Evolutionary conservation across 92 coral and sea anemone genomes (phyloP), one percentile per base, ranked within the genome.

Genomic region (Galaxea fascicularis): DNA sequence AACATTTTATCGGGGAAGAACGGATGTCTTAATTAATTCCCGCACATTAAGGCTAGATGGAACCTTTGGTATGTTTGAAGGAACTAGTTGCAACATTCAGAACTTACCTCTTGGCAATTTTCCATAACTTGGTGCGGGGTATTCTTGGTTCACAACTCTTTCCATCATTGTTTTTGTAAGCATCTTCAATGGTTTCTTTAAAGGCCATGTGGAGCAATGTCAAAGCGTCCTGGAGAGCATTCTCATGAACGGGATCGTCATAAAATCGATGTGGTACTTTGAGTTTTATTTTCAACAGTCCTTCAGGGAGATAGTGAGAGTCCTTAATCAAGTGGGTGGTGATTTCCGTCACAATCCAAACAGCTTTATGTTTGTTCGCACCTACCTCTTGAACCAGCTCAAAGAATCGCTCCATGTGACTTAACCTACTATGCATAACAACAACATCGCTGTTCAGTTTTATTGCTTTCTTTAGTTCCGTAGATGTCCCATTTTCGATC

Each of bases 341-440:
- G 24, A 67, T 64, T 17, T 81, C 86, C 4, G 90, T 90, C 20
- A 90, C 2, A 49, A 90, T 20, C 90, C 87, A 81, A 60, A 86
- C 66, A 24, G 84, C 46, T 4, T 51, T 21, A 15, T 47, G 12
- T 16, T 70, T 62, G 59, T 11, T 12, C 8, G 41, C 8, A 4
- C 71, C 82, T 22, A 60, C 1, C 56, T 60, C 41, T 77, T 41
- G 71, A 17, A 77, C 26, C 15, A 46, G 18, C 58, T 22, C 69
- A 24, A 77, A 77, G 2, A 77, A 44, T 20, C 24, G 22, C 10
- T 14, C 71, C 24, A 22, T 31, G 26, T 24, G 7, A 24, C 56
- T 25, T 1, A 59, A 7, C 47, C 88, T 25, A 8, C 88, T 65
- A 8, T 84, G 74, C 75, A 84, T 64, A 28, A 90, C 57, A 67